phyloP scores from a whole-genome alignment of 2,888 invertebrate genomes.

The Trichopria drosophilae region DNA sequence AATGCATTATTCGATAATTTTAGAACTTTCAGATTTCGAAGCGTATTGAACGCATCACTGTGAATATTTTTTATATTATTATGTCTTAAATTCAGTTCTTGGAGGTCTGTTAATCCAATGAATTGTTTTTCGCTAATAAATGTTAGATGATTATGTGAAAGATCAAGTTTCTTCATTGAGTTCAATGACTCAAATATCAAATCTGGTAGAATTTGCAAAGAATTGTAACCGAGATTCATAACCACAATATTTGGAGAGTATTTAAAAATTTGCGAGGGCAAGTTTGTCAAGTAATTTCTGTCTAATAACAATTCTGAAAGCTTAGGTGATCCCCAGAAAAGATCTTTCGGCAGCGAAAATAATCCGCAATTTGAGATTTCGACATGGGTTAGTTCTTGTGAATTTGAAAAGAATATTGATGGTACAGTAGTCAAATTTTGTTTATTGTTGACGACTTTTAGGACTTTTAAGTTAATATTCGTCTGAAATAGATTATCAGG shows the following conservation, averaged over 20 bases:
- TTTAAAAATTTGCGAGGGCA: conserved; percentile 68
- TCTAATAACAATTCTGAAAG: conserved; percentile 66
- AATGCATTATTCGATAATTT: conserved; percentile 64
- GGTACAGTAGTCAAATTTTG: conserved; percentile 63
- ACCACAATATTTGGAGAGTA: too few species aligned
- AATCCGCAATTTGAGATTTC: conserved; percentile 65
- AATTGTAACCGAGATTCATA: too few species aligned
- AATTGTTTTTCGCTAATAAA: too few species aligned
- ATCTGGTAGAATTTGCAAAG: too few species aligned
- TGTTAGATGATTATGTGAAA: conserved; percentile 67
- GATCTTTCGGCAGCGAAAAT: conserved; percentile 63
- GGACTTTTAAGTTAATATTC: conserved; percentile 61
- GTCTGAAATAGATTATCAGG: too few species aligned
- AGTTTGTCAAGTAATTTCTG: conserved; percentile 57
- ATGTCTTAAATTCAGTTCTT: conserved; percentile 59
- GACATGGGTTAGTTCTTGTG: conserved; percentile 63
- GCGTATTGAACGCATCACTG: conserved; percentile 61
- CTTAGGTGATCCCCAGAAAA: conserved; percentile 65
- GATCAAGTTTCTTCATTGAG: too few species aligned
- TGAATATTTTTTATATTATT: conserved; percentile 59
- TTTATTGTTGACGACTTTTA: conserved; percentile 52
- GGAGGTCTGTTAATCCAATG: conserved; percentile 54
- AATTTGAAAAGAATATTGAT: conserved; percentile 64
- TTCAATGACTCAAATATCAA: too few species aligned
- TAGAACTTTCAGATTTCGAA: conserved; percentile 61